Evolutionary conservation across 1,140 invertebrate species (phyloP), one percentile per base, ranked within the genome.

Genomic region (Drosophila sulfurigaster): DNA sequence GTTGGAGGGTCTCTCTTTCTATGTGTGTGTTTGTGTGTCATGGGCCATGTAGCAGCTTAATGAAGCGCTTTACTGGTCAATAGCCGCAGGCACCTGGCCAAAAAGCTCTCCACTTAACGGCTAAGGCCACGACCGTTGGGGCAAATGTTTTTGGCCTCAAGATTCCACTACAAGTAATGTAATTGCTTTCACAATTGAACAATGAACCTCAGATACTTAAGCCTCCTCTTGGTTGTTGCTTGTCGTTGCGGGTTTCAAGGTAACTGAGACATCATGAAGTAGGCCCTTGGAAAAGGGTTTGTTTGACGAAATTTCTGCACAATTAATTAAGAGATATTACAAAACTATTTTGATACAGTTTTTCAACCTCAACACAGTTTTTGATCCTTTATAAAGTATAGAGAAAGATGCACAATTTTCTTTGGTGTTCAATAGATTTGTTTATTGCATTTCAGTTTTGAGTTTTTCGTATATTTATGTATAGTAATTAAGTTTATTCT

Each of bases 371-470:
- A 32, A 32, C 4, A 7, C 30, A 32, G 30, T 7, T 7, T 46
- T 46, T 46, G 11, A 46, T 46, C 1, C 30, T 7, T 32, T 32
- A 32, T 1, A 32, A 32, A 32, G 6, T 6, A 25, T 25, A 0
- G 3, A 11, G 10, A 11, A 10, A 11, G 35, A 38, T 38, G 2
- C 35, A 10, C 35, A 25, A 25, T 8, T 20, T 43, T 52, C 10
- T 43, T 82, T 87, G 82, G 82, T 87, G 82, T 87, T 87, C 82
- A 88, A 80, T 87, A 87, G 82, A 82, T 66, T 87, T 88, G 69
- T 87, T 87, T 87, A 87, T 87, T 87, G 82, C 80, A 87, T 80
- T 87, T 83, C 68, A 79, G 69, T 79, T 75, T 77, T 72, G 56
- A 48, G 72, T 72, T 69, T 72, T 69, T 80, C 48, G 71, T 88